Evolutionary conservation across 2,888 invertebrate genomes (phyloP).

Genomic region (Hesperia comma): DNA sequence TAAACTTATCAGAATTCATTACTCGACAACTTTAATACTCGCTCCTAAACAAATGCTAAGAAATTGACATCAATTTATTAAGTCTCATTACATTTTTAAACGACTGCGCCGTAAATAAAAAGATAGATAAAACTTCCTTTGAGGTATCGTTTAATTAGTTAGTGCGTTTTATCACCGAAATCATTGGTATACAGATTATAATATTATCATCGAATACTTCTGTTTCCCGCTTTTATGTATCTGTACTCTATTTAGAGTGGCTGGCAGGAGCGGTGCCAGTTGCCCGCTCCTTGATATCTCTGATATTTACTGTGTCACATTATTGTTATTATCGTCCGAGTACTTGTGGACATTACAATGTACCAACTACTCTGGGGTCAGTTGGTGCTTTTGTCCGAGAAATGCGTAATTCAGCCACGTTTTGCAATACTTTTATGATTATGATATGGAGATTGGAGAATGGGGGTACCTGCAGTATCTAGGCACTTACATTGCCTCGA

Average conservation of each 20-base stretch:
- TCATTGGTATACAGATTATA: no score
- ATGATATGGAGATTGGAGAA: background rate
- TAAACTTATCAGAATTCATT: conserved; percentile 26
- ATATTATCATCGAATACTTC: no score
- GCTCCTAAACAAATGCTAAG: no score
- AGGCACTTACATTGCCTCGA: no score
- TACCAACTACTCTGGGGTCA: background rate
- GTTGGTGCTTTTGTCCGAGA: background rate
- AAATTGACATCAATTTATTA: no score
- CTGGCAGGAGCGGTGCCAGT: background rate
- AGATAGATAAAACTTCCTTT: no score
- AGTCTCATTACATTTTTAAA: no score
- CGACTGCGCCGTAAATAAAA: no score
- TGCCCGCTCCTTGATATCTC: conserved; percentile 43
- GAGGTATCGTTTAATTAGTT: no score
- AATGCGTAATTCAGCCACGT: background rate
- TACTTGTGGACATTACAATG: conserved; percentile 1
- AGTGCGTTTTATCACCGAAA: no score
- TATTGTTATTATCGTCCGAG: conserved; percentile 45
- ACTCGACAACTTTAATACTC: background rate
- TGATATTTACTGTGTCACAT: conserved; percentile 49
- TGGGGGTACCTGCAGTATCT: background rate
- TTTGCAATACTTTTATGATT: conserved; percentile 7
- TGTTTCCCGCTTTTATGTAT: background rate
- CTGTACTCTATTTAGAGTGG: background rate